phyloP scores from a whole-genome alignment of 53 echinoderm and acorn worm genomes.

The Antedon mediterranea region DNA sequence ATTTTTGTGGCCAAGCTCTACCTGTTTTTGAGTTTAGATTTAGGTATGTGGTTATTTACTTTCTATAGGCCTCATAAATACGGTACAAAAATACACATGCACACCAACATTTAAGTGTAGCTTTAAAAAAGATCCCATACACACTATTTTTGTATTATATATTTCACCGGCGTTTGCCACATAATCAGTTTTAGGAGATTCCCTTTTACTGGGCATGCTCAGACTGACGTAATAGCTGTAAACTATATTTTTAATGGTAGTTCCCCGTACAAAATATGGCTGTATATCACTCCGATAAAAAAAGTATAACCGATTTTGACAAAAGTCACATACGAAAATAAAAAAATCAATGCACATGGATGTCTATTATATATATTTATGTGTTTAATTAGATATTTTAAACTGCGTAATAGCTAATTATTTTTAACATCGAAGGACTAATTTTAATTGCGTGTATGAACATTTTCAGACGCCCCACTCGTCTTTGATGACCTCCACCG shows the following conservation, averaged over 20 bases:
- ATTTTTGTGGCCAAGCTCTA: too few relatives aligned
- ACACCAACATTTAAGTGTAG: too few relatives aligned
- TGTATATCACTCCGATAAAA: neutral
- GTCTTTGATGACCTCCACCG: neutral
- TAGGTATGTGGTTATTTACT: too few relatives aligned
- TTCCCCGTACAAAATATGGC: neutral
- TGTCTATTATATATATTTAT: neutral
- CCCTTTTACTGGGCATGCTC: neutral
- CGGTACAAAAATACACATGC: too few relatives aligned
- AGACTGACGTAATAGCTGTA: neutral
- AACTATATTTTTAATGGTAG: conserved; percentile 1
- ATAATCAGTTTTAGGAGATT: neutral
- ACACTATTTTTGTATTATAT: too few relatives aligned
- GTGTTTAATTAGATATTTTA: neutral
- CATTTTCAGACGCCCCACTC: neutral
- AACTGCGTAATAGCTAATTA: neutral
- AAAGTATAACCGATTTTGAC: neutral
- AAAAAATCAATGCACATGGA: neutral
- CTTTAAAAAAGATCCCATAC: too few relatives aligned
- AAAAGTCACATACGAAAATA: neutral
- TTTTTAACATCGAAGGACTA: neutral
- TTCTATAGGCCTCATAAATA: too few relatives aligned
- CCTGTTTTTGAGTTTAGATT: too few relatives aligned
- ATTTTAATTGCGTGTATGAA: neutral
- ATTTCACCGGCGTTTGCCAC: neutral